Conservation (phyloP, 2,888 invertebrate genomes). For the Plagodis dolabraria region DNA sequence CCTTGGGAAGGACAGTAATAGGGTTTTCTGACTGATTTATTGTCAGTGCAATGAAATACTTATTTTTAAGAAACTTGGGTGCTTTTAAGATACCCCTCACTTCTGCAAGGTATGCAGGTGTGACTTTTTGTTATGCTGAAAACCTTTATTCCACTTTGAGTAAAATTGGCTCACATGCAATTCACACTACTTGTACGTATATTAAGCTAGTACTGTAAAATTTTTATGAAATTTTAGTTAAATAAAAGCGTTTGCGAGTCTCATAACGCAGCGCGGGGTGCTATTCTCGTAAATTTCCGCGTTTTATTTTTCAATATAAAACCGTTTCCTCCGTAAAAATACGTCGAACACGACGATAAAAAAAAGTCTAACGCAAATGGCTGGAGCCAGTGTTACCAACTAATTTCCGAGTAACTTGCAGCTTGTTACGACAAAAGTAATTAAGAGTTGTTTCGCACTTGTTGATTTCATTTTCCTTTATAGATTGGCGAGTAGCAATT, state of each 20-base stretch:
- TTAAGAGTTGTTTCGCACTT: constrained; percentile 56
- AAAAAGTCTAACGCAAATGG: constrained; percentile 31
- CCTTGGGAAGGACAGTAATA: too few relatives aligned
- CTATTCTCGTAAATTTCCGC: constrained; percentile 9
- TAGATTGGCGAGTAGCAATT: constrained; percentile 52
- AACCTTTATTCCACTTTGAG: too few relatives aligned
- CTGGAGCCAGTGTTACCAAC: constrained; percentile 40
- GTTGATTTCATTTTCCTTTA: constrained; percentile 55
- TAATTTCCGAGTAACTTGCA: constrained; percentile 46
- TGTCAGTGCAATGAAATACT: too few relatives aligned
- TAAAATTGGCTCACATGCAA: too few relatives aligned
- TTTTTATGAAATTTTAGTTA: not conserved
- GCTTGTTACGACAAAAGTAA: constrained; percentile 50
- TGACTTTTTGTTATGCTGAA: too few relatives aligned
- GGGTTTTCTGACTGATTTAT: too few relatives aligned
- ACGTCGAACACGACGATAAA: constrained; percentile 17
- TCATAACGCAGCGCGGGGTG: not conserved
- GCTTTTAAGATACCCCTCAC: too few relatives aligned
- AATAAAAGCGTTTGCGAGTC: constrained; percentile 5
- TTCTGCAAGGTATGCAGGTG: too few relatives aligned
- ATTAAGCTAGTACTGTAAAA: too few relatives aligned
- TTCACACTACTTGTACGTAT: too few relatives aligned
- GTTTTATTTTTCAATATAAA: constrained; percentile 24
- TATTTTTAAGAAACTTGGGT: too few relatives aligned
- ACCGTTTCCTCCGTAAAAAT: constrained; percentile 11